These are phyloP conservation scores for Scaptomyza polygonia DNA, from an alignment of 2,888 invertebrate species.

Conservation along the genomic window DNA sequence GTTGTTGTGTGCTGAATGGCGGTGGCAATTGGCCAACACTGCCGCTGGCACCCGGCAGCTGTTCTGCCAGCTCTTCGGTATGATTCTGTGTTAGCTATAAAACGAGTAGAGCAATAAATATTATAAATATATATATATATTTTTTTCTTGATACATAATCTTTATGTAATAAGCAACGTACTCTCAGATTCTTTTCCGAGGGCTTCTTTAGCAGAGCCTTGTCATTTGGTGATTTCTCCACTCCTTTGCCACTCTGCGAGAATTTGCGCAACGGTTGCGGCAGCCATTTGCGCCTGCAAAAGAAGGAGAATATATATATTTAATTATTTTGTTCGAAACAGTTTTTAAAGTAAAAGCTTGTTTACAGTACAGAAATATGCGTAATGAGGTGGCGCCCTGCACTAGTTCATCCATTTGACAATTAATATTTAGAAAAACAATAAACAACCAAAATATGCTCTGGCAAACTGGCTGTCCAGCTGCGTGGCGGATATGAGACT, in stretches of 20 bases:
- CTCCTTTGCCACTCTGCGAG: conserved; percentile 92
- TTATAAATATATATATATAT: conserved; percentile 8
- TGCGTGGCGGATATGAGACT: conserved; percentile 71
- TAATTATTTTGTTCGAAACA: too few relatives aligned
- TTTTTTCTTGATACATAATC: conserved; percentile 14
- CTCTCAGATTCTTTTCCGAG: conserved; percentile 93
- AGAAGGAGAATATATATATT: too few relatives aligned
- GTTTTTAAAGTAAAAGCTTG: neutral
- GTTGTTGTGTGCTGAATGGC: conserved; percentile 8
- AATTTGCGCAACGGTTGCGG: conserved; percentile 94
- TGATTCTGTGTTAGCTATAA: conserved; percentile 82
- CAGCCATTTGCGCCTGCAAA: conserved; percentile 93
- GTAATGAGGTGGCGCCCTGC: conserved; percentile 57
- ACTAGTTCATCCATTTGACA: conserved; percentile 60
- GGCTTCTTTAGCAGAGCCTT: conserved; percentile 90
- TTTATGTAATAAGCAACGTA: conserved; percentile 83
- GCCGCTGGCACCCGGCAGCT: conserved; percentile 55
- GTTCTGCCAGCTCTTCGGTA: conserved; percentile 81
- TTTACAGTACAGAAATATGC: conserved; percentile 55
- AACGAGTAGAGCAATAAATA: conserved; percentile 25
- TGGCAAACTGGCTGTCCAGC: conserved; percentile 71
- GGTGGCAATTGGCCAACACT: conserved; percentile 54
- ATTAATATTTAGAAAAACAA: conserved; percentile 5
- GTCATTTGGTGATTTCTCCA: conserved; percentile 88
- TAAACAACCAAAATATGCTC: conserved; percentile 34